These are phyloP conservation scores for Mesaphorura yosii DNA, from an alignment of 1,140 invertebrate genomes.

Conservation along the genomic window DNA sequence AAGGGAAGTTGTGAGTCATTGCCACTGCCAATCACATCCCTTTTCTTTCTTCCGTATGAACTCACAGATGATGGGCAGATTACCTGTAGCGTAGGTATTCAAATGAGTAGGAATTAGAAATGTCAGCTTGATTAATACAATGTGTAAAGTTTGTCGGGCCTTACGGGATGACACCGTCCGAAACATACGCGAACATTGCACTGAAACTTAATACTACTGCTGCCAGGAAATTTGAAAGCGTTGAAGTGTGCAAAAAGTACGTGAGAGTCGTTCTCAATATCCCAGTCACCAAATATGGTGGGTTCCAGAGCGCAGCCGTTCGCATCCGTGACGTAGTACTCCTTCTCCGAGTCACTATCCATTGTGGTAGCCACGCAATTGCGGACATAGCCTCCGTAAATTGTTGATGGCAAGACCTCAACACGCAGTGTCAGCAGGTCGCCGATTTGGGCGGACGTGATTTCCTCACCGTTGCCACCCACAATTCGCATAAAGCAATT, in stretches of 20 bases:
- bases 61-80: too few species aligned
- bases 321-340: slow-evolving; percentile 83
- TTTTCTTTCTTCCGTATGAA: slow-evolving; percentile 41
- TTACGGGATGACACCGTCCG: slow-evolving; percentile 83
- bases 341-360: slow-evolving; percentile 65
- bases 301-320: slow-evolving; percentile 86
- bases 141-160: not conserved
- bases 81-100: not conserved
- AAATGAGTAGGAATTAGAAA: not conserved
- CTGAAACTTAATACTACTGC: slow-evolving; percentile 88
- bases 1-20: slow-evolving; percentile 43
- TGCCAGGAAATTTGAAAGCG: slow-evolving; percentile 90
- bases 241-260: slow-evolving; percentile 76
- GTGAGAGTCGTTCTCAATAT: slow-evolving; percentile 69
- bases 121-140: not conserved
- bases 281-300: slow-evolving; percentile 85
- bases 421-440: slow-evolving; percentile 81
- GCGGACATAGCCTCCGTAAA: slow-evolving; percentile 85
- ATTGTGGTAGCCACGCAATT: slow-evolving; percentile 86
- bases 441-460: slow-evolving; percentile 81
- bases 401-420: slow-evolving; percentile 76
- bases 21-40: slow-evolving; percentile 44
- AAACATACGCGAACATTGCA: slow-evolving; percentile 92
- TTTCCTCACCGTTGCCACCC: slow-evolving; percentile 70
- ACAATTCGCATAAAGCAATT: slow-evolving; percentile 85